These are phyloP conservation scores for Nebria ingens DNA, from an alignment of 1,140 invertebrate species.

Conservation along the genomic window DNA sequence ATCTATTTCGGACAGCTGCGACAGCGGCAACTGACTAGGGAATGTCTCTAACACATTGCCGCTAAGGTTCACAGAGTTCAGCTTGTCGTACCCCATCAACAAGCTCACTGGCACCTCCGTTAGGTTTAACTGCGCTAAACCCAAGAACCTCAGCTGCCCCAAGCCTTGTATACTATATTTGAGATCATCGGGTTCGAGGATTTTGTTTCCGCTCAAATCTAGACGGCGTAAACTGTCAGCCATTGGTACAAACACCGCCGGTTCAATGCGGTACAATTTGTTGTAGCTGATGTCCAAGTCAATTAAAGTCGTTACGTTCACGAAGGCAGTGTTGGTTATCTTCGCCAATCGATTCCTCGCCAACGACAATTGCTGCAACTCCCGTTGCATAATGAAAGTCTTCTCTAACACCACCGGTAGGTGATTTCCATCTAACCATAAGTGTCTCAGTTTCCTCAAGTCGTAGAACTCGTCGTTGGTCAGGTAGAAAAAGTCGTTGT, in stretches of 20 bases:
- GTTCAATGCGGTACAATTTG: constrained; percentile 53
- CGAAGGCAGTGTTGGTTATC: constrained; percentile 56
- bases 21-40: constrained; percentile 26
- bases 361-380: constrained; percentile 46
- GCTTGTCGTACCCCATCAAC: constrained; percentile 37
- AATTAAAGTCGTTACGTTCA: constrained; percentile 50
- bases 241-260: constrained; percentile 45
- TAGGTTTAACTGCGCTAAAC: constrained; percentile 47
- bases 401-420: constrained; percentile 61
- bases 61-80: constrained; percentile 45
- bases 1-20: constrained; percentile 46
- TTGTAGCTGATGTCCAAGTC: constrained; percentile 64
- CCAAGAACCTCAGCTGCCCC: constrained; percentile 43
- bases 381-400: constrained; percentile 55
- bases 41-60: constrained; percentile 36
- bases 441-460: constrained; percentile 51
- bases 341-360: constrained; percentile 62
- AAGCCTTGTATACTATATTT: constrained; percentile 43
- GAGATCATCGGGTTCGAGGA: constrained; percentile 33
- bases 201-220: constrained; percentile 54
- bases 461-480: constrained; percentile 61
- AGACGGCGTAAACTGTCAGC: constrained; percentile 49
- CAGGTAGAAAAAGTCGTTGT: constrained; percentile 68
- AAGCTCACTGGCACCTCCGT: constrained; percentile 41
- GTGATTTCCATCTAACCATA: constrained; percentile 66